Evolutionary conservation across 1,140 invertebrate species (phyloP).

Genomic region (Leucophenga varia): DNA sequence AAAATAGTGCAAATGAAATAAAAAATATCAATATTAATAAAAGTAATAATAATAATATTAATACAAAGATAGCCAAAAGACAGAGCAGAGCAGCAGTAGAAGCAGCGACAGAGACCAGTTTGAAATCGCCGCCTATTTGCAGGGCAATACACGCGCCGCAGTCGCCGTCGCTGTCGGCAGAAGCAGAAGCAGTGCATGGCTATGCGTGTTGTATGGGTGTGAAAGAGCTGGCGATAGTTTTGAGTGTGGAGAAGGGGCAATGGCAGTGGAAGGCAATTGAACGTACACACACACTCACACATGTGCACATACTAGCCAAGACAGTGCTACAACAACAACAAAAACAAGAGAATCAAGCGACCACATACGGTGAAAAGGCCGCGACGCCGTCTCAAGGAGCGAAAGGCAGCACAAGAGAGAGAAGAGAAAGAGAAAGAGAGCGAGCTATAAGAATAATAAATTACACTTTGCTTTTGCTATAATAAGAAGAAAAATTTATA

Average conservation of each 20-base stretch:
- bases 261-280: constrained; percentile 29
- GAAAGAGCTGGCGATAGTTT: no score
- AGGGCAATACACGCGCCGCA: no score
- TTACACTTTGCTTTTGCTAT: constrained; percentile 55
- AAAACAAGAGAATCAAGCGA: no score
- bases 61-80: constrained; percentile 43
- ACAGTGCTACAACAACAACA: constrained; percentile 27
- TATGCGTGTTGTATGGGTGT: no score
- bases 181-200: no score
- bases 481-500: constrained; percentile 54
- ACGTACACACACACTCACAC: constrained; percentile 19
- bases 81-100: no score
- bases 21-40: no score
- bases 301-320: constrained; percentile 29
- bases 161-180: no score
- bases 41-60: constrained; percentile 38
- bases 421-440: background rate
- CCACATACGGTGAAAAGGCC: constrained; percentile 37
- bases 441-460: constrained; percentile 55
- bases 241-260: constrained; percentile 16
- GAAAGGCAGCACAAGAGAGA: constrained; percentile 25
- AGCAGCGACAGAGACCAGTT: no score
- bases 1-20: no score
- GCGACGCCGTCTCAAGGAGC: background rate
- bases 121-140: no score